These are phyloP conservation scores for Anguilla pacifica DNA, from an alignment of 2,797 vertebrate genomes.

Conservation along the genomic window DNA sequence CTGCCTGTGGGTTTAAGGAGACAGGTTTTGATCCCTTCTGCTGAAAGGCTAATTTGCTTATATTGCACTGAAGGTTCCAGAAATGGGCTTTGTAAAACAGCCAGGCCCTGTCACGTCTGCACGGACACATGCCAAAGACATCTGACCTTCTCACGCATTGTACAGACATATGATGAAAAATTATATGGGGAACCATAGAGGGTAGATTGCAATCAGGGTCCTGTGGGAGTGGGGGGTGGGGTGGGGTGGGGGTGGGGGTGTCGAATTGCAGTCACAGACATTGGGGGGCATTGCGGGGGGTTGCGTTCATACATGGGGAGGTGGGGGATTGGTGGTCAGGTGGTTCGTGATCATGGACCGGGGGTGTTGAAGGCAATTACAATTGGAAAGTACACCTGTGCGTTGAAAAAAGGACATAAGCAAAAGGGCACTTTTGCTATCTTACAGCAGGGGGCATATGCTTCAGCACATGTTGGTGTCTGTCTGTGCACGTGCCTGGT, in stretches of 20 bases:
- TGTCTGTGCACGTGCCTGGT: not conserved
- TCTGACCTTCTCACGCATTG: not conserved
- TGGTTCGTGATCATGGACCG: not conserved
- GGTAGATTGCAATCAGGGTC: no score
- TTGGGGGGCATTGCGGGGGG: no score
- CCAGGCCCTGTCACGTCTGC: not conserved
- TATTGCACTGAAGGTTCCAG: not conserved
- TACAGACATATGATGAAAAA: not conserved
- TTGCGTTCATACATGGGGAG: no score
- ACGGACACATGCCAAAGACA: not conserved
- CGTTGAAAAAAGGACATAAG: no score
- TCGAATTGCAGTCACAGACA: no score
- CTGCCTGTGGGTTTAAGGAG: not conserved
- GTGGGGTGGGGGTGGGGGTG: no score
- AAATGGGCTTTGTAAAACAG: constrained; percentile 5
- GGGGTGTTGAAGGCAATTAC: no score
- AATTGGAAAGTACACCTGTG: no score
- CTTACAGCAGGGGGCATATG: not conserved
- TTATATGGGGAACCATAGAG: no score
- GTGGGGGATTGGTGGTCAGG: no score
- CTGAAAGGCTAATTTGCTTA: constrained; percentile 14
- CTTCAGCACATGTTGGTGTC: not conserved
- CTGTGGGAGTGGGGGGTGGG: no score
- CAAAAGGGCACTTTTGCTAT: not conserved
- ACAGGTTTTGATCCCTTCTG: not conserved